A percentile compares a stretch with the other conserved stretches of the same genome.
These are phyloP conservation scores for Noctua fimbriata DNA, from an alignment of 2,888 invertebrate genomes.

Conservation along the genomic window DNA sequence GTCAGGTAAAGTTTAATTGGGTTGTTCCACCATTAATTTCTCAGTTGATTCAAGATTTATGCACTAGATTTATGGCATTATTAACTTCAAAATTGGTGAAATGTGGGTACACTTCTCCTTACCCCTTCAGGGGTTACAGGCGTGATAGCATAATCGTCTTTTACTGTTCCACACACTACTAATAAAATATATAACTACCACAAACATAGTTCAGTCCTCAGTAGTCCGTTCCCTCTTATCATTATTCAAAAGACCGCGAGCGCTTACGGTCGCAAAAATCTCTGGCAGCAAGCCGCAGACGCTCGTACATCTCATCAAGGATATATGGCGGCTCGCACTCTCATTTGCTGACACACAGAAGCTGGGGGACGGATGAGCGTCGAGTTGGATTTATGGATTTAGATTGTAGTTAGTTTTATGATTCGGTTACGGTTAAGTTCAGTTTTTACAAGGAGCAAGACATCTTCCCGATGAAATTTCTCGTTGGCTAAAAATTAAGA, in stretches of 20 bases:
- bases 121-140: not conserved
- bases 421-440: not conserved
- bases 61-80: not conserved
- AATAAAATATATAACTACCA: slow-evolving; percentile 6
- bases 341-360: slow-evolving; percentile 69
- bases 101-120: not conserved
- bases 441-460: not conserved
- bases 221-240: slow-evolving; percentile 54
- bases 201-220: slow-evolving; percentile 17
- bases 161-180: not conserved
- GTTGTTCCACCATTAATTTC: not conserved
- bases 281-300: slow-evolving; percentile 61
- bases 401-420: not conserved
- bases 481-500: not conserved
- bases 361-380: not conserved
- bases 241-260: slow-evolving; percentile 72
- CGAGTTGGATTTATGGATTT: slow-evolving; percentile 7
- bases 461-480: not conserved
- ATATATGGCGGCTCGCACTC: slow-evolving; percentile 67
- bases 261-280: slow-evolving; percentile 68
- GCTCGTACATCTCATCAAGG: slow-evolving; percentile 69
- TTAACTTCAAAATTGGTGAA: not conserved
- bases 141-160: not conserved
- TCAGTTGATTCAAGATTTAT: not conserved
- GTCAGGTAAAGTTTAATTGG: not conserved